Conservation (phyloP, 92 coral and sea anemone genomes). For the Epizoanthus ramosus region DNA sequence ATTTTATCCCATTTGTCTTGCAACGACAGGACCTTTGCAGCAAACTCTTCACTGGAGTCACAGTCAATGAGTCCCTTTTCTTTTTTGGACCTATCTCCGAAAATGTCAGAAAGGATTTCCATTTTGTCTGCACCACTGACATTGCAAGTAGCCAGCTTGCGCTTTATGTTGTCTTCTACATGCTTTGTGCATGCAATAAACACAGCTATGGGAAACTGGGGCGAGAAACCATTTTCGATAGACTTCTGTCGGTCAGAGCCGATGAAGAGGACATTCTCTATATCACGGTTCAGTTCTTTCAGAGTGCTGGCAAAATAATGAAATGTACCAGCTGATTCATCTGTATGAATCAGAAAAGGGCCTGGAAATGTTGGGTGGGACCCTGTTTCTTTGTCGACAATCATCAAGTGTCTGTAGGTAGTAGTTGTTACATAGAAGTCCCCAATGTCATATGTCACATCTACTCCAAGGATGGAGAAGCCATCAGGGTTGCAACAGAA, state of each 20-base stretch:
- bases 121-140: constrained; percentile 20
- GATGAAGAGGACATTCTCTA: constrained; percentile 52
- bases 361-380: constrained; percentile 31
- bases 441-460: constrained; percentile 49
- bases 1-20: constrained; percentile 39
- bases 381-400: constrained; percentile 13
- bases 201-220: constrained; percentile 48
- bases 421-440: constrained; percentile 34
- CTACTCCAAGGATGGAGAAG: constrained; percentile 26
- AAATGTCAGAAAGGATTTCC: constrained; percentile 41
- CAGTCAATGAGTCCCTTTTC: constrained; percentile 50
- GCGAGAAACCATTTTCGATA: constrained; percentile 42
- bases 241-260: constrained; percentile 54
- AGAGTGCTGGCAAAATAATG: constrained; percentile 58
- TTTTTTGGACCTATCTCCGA: constrained; percentile 39
- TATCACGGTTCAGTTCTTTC: constrained; percentile 41
- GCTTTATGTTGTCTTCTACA: constrained; percentile 41
- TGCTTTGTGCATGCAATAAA: constrained; percentile 52
- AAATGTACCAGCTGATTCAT: constrained; percentile 32
- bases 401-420: constrained; percentile 10
- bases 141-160: constrained; percentile 23
- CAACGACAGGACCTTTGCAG: constrained; percentile 39
- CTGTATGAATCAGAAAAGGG: constrained; percentile 40
- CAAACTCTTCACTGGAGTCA: constrained; percentile 48
- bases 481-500: constrained; percentile 15